Percentiles rank a stretch among this genome's conserved stretches.
Evolutionary conservation across 2,797 vertebrate genomes (phyloP).

Genomic region (Mycteria americana): DNA sequence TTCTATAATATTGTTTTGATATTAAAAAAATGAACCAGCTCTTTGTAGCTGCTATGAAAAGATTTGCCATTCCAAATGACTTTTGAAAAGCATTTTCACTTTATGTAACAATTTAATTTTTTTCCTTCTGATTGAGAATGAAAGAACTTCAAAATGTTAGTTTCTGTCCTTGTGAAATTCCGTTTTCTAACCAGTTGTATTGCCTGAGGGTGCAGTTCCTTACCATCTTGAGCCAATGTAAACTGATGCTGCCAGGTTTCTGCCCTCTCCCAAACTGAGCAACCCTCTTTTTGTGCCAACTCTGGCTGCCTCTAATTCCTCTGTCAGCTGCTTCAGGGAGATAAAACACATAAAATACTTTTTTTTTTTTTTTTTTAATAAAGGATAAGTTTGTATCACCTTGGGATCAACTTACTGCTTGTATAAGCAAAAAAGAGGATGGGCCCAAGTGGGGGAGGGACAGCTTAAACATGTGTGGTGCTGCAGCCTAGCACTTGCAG

Average conservation of each 20-base stretch:
- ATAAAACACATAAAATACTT: not conserved
- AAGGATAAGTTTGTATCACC: not conserved
- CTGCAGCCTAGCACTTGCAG: not conserved
- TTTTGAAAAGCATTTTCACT: not conserved
- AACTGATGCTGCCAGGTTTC: slow-evolving; percentile 26
- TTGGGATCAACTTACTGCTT: not conserved
- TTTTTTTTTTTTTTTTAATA: not conserved
- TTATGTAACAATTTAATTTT: not conserved
- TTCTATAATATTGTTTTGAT: not conserved
- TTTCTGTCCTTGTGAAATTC: slow-evolving; percentile 11
- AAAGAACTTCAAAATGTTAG: not conserved
- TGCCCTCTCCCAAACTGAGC: slow-evolving; percentile 21
- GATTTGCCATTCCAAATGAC: not conserved
- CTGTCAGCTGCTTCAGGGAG: not conserved
- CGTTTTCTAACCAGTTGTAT: not conserved
- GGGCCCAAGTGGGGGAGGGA: not conserved
- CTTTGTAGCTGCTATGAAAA: not conserved
- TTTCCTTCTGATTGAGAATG: not conserved
- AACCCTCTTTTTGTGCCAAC: not conserved
- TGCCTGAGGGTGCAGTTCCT: slow-evolving; percentile 18
- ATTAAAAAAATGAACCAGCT: not conserved
- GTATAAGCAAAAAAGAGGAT: not conserved
- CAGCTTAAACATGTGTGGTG: not conserved
- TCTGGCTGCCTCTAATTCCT: not conserved
- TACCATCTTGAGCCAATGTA: not conserved